These are phyloP conservation scores for Eolophus roseicapilla DNA, from an alignment of 2,113 vertebrate genomes.

Conservation along the genomic window DNA sequence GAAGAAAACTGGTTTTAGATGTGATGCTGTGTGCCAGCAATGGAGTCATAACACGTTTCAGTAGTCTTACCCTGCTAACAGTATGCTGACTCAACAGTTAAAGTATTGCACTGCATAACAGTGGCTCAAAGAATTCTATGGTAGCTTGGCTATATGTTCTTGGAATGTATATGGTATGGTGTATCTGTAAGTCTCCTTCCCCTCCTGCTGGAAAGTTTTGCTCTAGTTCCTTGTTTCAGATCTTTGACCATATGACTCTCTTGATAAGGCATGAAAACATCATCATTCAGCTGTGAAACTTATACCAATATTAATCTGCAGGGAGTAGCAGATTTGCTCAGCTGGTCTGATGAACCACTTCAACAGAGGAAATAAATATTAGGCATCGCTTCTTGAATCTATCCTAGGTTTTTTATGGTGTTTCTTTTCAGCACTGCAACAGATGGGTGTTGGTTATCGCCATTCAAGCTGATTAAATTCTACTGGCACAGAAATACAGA, in stretches of 20 bases:
- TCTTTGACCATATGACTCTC: background rate
- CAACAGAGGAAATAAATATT: background rate
- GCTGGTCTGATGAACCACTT: background rate
- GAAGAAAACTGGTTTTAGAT: background rate
- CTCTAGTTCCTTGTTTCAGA: background rate
- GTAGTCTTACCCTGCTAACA: background rate
- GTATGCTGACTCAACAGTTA: background rate
- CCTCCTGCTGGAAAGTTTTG: background rate
- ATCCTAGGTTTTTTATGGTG: background rate
- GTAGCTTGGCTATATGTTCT: background rate
- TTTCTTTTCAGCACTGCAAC: background rate
- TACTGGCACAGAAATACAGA: background rate
- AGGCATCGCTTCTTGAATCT: background rate
- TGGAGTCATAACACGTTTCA: background rate
- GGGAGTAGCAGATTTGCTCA: background rate
- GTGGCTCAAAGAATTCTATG: background rate
- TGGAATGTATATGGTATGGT: background rate
- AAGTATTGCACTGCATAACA: background rate
- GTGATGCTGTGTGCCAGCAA: background rate
- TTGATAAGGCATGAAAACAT: background rate
- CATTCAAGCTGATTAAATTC: background rate
- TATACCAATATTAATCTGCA: background rate
- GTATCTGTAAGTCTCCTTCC: background rate
- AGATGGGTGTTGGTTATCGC: background rate
- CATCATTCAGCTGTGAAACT: background rate